Percentiles rank a stretch among this genome's conserved stretches.
Conservation (phyloP, 1,140 invertebrate genomes). For the Geopemphigus sp. region DNA sequence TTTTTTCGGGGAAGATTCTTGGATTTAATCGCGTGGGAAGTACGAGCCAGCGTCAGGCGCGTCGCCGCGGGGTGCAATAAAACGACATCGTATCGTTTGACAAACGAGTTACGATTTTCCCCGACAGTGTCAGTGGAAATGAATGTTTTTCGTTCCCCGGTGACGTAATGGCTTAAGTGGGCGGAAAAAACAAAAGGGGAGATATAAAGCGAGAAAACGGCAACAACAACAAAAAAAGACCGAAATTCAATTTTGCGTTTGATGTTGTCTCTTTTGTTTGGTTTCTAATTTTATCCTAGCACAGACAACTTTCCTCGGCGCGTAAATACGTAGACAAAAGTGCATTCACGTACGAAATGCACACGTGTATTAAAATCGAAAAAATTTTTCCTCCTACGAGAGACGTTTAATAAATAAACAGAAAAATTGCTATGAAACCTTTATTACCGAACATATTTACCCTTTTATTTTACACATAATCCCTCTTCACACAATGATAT, state of each 20-base stretch:
- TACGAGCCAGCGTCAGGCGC: not conserved
- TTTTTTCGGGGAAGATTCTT: not conserved
- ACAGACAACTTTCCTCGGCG: not conserved
- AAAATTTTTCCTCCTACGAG: too few species aligned
- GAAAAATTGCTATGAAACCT: too few species aligned
- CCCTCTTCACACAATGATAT: too few species aligned
- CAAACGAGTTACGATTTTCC: constrained; percentile 21
- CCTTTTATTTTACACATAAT: too few species aligned
- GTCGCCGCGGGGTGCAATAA: constrained; percentile 17
- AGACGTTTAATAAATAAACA: too few species aligned
- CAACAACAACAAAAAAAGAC: constrained; percentile 1
- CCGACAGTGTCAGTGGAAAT: constrained; percentile 28
- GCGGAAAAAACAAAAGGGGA: not conserved
- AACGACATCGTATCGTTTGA: constrained; percentile 11
- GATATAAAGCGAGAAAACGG: not conserved
- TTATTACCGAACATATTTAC: too few species aligned
- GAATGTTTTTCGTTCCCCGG: constrained; percentile 24
- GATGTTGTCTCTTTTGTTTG: not conserved
- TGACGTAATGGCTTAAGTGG: constrained; percentile 19
- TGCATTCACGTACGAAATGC: too few species aligned
- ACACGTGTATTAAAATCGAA: too few species aligned
- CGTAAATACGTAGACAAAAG: too few species aligned
- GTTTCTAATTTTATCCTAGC: too few species aligned
- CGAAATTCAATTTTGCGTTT: constrained; percentile 26
- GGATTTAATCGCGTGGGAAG: not conserved